Percentiles rank a stretch among this genome's conserved stretches.
Conservation (phyloP, 1,140 invertebrate species). For the Pollicipes pollicipes region DNA sequence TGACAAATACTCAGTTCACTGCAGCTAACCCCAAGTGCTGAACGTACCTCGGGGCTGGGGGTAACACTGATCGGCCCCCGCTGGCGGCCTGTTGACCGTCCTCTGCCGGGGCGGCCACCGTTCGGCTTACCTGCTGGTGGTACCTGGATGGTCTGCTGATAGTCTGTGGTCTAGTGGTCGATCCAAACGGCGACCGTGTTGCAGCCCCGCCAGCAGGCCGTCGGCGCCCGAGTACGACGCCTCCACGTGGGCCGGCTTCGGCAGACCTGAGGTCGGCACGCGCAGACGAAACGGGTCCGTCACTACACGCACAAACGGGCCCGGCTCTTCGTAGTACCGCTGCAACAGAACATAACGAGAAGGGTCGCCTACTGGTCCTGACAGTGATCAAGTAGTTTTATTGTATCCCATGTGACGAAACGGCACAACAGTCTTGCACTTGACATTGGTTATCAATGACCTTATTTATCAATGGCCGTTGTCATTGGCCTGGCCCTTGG, state of each 20-base stretch:
- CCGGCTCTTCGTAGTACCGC: neutral
- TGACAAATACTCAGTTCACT: too few species aligned
- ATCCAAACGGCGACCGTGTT: slow-evolving; percentile 16
- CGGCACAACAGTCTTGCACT: neutral
- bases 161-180: slow-evolving; percentile 19
- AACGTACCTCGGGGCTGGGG: too few species aligned
- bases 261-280: slow-evolving; percentile 17
- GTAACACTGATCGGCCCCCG: too few species aligned
- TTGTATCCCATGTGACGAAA: too few species aligned
- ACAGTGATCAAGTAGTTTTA: too few species aligned
- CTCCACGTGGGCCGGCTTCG: slow-evolving; percentile 13
- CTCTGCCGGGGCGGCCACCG: too few species aligned
- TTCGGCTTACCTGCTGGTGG: slow-evolving; percentile 11
- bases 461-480: too few species aligned
- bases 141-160: slow-evolving; percentile 12
- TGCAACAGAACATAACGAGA: neutral
- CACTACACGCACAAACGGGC: slow-evolving; percentile 6
- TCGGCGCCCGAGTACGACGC: slow-evolving; percentile 15
- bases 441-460: neutral
- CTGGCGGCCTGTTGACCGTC: too few species aligned
- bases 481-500: neutral
- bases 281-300: neutral
- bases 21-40: too few species aligned
- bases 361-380: neutral
- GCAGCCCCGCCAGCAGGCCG: slow-evolving; percentile 17